Percentiles rank a stretch among this genome's conserved stretches.
These are phyloP conservation scores for Myotis yumanensis DNA, from an alignment of 2,113 vertebrate species.

Conservation along the genomic window DNA sequence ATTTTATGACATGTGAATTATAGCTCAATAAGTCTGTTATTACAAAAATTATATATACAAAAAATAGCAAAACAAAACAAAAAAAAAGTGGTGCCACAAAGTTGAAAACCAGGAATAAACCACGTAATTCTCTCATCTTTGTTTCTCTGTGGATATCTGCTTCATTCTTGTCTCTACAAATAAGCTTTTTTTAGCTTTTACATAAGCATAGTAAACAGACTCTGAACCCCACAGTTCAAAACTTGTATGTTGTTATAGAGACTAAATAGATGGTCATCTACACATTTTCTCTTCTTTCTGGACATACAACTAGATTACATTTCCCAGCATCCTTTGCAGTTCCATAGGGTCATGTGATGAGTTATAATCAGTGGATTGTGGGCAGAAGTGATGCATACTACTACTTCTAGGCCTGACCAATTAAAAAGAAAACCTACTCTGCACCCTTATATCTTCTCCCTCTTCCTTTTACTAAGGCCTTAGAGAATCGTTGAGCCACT, in stretches of 20 bases:
- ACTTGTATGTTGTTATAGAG: neutral
- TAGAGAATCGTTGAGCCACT: neutral
- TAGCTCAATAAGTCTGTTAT: conserved; percentile 19
- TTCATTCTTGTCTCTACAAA: neutral
- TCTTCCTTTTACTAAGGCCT: neutral
- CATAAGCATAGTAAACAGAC: neutral
- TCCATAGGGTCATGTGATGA: neutral
- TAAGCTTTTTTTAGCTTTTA: neutral
- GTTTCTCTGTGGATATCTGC: neutral
- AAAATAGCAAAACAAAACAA: conserved; percentile 25
- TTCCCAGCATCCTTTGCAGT: neutral
- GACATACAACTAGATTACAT: neutral
- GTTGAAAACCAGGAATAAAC: neutral
- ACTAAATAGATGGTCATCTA: neutral
- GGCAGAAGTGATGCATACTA: neutral
- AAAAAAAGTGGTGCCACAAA: neutral
- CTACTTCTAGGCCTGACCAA: neutral
- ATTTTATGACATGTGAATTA: neutral
- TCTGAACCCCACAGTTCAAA: neutral
- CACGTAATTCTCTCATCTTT: neutral
- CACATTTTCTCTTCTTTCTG: conserved; percentile 9
- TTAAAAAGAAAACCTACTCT: neutral
- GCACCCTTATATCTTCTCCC: neutral
- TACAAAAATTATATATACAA: neutral
- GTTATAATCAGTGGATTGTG: neutral